Evolutionary conservation across 2,113 vertebrate genomes (phyloP).

Genomic region (Neopipo cinnamomea): DNA sequence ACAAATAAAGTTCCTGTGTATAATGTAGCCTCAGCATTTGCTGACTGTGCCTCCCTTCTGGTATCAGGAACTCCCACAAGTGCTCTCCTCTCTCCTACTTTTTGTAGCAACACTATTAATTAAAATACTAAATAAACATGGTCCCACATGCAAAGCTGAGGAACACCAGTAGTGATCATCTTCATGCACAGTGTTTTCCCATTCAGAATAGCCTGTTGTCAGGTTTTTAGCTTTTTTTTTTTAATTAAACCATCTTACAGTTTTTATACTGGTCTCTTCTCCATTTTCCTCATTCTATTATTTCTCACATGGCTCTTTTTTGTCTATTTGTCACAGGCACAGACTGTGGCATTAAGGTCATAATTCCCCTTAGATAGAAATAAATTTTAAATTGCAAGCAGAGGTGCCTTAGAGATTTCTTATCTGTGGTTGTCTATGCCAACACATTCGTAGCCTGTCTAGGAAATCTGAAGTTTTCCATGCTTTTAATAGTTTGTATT

Average conservation of each 20-base stretch:
- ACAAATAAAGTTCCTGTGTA: neutral
- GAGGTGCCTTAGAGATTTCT: neutral
- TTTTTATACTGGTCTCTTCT: neutral
- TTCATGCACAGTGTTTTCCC: neutral
- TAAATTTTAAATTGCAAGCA: neutral
- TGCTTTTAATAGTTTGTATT: neutral
- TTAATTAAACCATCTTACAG: neutral
- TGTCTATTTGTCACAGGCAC: neutral
- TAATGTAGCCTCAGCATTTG: neutral
- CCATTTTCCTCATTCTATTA: neutral
- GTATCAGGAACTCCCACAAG: neutral
- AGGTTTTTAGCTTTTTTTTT: neutral
- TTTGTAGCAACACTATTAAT: conserved; percentile 11
- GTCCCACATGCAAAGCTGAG: conserved; percentile 1
- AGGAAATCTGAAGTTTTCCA: neutral
- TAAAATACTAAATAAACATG: conserved; percentile 40
- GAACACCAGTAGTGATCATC: neutral
- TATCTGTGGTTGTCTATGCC: neutral
- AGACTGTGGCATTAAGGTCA: neutral
- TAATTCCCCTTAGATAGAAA: neutral
- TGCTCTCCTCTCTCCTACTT: conserved; percentile 15
- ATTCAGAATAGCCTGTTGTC: neutral
- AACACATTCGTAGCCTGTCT: neutral
- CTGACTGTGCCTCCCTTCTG: neutral
- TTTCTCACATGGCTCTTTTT: neutral